Base-by-base conservation (phyloP, 2,797 vertebrate species). In the Anguilla obscura region DNA sequence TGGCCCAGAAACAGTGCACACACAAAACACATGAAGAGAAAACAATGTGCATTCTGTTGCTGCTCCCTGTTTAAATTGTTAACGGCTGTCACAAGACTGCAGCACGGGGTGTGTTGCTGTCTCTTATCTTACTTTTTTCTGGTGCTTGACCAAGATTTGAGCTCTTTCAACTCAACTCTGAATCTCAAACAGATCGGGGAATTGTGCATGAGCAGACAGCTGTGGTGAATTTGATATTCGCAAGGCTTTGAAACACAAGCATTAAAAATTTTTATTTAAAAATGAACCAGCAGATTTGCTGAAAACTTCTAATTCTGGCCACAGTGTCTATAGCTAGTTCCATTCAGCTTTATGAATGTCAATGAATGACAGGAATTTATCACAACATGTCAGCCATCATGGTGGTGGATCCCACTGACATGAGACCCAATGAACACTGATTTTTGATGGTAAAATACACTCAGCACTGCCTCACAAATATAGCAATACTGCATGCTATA, bases 1-100 rank as follows among this genome's bases (percentile, higher is more conserved):
- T 8, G 6, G 0, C 40, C n/a, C 12, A 52, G 6, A 30, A 56
- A 58, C n/a, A 5, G 12, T 18, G 27, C 24, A 27, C 3, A 84
- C 9, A 14, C 48, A 84, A 84, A 54, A 84, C 82, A 56, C 50
- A 27, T 18, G 52, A 84, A 52, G 33, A 84, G 30, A 24, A 84
- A 84, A 84, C 83, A 58, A 54, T 54, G 33, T 30, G 83, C 12
- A n/a, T n/a, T 84, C 33, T 84, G 52, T 84, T 27, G 12, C 27
- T 14, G 4, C 52, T 84, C 83, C n/a, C 50, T 27, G 52, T 33
- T 56, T 50, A 18, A 84, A 30, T 50, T 84, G 83, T 16, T 58
- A 84, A 84, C 50, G 50, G 45, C 79, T 82, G 79, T 50, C 79
- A n/a, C 45, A 10, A 10, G 79, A 82, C 79, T 48, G 40, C 79